Conservation (phyloP, 2,888 invertebrate genomes). For the Pterostichus niger region DNA sequence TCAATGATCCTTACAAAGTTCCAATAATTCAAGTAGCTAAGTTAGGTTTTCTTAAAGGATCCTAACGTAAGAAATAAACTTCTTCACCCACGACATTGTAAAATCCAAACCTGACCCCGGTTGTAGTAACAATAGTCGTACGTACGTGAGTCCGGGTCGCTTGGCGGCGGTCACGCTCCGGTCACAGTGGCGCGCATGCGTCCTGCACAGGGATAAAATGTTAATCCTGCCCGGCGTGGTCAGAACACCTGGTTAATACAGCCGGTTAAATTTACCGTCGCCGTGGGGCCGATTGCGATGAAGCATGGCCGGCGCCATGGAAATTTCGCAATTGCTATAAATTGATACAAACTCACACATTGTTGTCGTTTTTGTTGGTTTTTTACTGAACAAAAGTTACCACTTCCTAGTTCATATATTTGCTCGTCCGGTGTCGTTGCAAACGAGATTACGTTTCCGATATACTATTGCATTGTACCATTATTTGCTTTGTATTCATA, state of each 20-base stretch:
- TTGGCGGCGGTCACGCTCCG: neutral
- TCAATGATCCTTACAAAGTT: too few species aligned
- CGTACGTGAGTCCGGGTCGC: neutral
- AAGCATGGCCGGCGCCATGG: conserved; percentile 68
- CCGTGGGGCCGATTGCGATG: conserved; percentile 69
- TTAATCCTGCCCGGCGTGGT: conserved; percentile 67
- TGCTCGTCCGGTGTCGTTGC: conserved; percentile 2
- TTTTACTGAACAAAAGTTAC: conserved; percentile 42
- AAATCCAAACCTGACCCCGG: neutral
- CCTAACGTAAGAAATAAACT: too few species aligned
- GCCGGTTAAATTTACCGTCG: conserved; percentile 68
- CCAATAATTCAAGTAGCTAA: too few species aligned
- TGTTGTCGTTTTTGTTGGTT: conserved; percentile 19
- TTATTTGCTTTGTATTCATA: too few species aligned
- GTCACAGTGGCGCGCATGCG: neutral
- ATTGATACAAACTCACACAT: conserved; percentile 63
- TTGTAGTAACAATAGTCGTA: neutral
- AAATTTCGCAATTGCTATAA: conserved; percentile 65
- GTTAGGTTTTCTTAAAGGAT: too few species aligned
- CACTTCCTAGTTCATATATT: conserved; percentile 57
- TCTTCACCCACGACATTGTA: too few species aligned
- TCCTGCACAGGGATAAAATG: conserved; percentile 64
- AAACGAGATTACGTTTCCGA: conserved; percentile 33
- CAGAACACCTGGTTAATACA: conserved; percentile 69
- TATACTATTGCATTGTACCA: neutral